Conservation (phyloP, 2,888 invertebrate genomes). For the Hanleya hanleyi region DNA sequence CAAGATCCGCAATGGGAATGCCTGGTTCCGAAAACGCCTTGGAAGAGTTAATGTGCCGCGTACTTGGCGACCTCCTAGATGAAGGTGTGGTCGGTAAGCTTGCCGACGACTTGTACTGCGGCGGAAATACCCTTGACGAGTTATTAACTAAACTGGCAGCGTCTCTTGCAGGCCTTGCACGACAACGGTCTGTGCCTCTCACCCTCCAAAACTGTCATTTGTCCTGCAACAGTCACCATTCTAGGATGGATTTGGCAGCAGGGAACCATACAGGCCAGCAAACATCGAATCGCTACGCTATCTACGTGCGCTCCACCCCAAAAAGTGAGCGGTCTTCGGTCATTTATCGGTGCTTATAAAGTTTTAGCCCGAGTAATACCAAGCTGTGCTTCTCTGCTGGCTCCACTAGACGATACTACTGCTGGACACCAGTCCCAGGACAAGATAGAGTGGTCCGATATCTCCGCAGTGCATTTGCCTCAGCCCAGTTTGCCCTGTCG, state of each 20-base stretch:
- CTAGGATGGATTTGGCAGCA: no score
- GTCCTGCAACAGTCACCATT: no score
- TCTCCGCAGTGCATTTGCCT: constrained; percentile 16
- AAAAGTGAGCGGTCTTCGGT: constrained; percentile 24
- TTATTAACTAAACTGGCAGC: constrained; percentile 12
- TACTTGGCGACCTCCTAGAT: constrained; percentile 35
- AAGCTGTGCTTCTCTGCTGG: constrained; percentile 21
- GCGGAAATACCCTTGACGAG: neutral
- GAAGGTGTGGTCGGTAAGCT: constrained; percentile 30
- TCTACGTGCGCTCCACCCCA: constrained; percentile 25
- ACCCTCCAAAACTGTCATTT: neutral
- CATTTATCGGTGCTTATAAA: constrained; percentile 40
- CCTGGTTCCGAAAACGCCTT: constrained; percentile 36
- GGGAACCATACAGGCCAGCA: no score
- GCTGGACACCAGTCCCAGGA: constrained; percentile 32
- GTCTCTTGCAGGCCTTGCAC: constrained; percentile 11
- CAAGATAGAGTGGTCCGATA: constrained; percentile 33
- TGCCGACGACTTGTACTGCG: constrained; percentile 25
- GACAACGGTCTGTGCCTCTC: neutral
- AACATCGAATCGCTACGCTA: constrained; percentile 24
- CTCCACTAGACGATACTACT: constrained; percentile 29
- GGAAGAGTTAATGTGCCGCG: constrained; percentile 32
- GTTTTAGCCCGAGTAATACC: constrained; percentile 31
- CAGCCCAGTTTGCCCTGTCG: constrained; percentile 16
- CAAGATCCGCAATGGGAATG: constrained; percentile 38